phyloP scores from a whole-genome alignment of 2,797 vertebrate species.

The Rhynchotus rufescens region DNA sequence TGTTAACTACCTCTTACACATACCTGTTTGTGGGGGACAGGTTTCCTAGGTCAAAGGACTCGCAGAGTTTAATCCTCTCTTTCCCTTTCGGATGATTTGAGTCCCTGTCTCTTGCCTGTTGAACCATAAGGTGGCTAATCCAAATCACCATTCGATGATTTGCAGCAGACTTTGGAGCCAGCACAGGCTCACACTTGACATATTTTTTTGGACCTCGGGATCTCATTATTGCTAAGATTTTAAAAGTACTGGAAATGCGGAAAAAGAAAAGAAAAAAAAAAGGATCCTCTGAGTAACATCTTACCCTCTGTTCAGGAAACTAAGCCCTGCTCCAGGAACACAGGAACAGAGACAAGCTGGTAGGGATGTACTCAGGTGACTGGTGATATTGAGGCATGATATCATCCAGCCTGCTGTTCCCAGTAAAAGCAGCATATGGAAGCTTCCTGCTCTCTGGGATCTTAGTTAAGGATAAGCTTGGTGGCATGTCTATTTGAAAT shows the following conservation, averaged over 20 bases:
- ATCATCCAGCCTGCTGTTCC: neutral
- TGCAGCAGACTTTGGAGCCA: conserved; percentile 40
- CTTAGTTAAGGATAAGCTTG: neutral
- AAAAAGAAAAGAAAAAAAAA: neutral
- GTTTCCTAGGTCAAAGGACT: neutral
- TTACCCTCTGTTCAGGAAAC: neutral
- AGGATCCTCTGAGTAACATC: neutral
- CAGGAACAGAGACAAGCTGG: neutral
- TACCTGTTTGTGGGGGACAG: neutral
- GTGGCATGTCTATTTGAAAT: neutral
- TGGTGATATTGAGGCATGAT: neutral
- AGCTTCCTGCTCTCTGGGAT: neutral
- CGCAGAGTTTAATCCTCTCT: neutral
- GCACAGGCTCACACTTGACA: conserved; percentile 58
- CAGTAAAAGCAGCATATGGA: neutral
- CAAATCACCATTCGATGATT: conserved; percentile 56
- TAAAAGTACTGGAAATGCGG: conserved; percentile 17
- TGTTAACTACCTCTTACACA: neutral
- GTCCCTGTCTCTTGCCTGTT: conserved; percentile 16
- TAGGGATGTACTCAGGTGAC: neutral
- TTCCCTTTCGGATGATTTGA: conserved; percentile 35
- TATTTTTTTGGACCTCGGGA: conserved; percentile 45
- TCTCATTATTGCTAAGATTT: conserved; percentile 67
- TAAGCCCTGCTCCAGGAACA: neutral
- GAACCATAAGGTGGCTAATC: neutral